phyloP scores from a whole-genome alignment of 2,113 vertebrate genomes.

The Chloropsis hardwickii region DNA sequence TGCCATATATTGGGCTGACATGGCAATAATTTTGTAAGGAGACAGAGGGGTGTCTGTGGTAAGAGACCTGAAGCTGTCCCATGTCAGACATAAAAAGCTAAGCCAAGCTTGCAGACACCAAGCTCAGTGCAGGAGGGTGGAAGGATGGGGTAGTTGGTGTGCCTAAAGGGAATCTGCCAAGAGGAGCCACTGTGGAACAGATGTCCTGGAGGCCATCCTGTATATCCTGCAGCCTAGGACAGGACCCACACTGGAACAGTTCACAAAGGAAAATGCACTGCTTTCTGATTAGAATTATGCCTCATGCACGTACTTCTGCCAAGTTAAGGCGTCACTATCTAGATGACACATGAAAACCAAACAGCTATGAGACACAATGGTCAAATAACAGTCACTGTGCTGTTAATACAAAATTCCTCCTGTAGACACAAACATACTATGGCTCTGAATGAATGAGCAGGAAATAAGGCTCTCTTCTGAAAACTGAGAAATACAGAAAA shows the following conservation, averaged over 20 bases:
- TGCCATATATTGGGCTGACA: neutral
- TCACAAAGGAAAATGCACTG: accelerated
- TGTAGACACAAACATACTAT: neutral
- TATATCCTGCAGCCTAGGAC: neutral
- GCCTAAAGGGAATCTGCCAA: neutral
- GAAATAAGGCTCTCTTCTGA: neutral
- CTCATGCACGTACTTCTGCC: neutral
- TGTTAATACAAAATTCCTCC: neutral
- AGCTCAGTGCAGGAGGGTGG: neutral
- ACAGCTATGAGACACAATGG: neutral
- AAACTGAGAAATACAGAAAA: neutral
- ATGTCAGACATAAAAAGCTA: neutral
- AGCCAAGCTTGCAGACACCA: neutral
- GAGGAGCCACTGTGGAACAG: neutral
- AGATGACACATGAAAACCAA: neutral
- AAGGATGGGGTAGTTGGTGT: too few relatives aligned
- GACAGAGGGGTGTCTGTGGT: neutral
- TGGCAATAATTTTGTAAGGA: neutral
- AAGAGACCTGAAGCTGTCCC: neutral
- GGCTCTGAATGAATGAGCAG: neutral
- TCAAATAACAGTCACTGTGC: neutral
- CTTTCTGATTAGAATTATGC: neutral
- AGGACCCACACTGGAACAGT: neutral
- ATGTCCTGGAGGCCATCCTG: neutral
- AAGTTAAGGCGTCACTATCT: neutral